Percentiles rank a stretch among this genome's conserved stretches.
Evolutionary conservation across 2,797 vertebrate species (phyloP).

Genomic region (Coracias cyanogaster): DNA sequence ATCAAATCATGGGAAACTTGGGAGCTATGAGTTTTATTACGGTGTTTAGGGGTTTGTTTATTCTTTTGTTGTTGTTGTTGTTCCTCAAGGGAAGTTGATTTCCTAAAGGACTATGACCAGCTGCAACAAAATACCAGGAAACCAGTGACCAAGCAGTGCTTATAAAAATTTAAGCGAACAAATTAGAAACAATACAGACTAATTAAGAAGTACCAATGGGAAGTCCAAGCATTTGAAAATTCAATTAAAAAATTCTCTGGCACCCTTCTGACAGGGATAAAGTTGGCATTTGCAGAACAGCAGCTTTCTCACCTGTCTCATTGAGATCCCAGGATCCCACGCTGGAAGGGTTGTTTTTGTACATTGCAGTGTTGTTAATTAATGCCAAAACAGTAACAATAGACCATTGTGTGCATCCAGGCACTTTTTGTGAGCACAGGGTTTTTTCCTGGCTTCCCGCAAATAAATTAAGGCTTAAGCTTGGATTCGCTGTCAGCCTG

Average conservation of each 20-base stretch:
- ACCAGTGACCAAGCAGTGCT: constrained; percentile 52
- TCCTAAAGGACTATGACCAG: constrained; percentile 61
- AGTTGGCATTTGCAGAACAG: constrained; percentile 55
- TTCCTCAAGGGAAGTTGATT: constrained; percentile 66
- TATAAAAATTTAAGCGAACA: constrained; percentile 51
- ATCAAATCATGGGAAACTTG: constrained; percentile 58
- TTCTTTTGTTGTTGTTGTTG: constrained; percentile 12
- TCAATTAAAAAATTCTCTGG: constrained; percentile 57
- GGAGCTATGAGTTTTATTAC: constrained; percentile 36
- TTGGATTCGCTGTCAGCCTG: neutral
- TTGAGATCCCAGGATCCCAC: constrained; percentile 9
- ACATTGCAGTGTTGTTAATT: constrained; percentile 24
- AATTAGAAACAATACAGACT: constrained; percentile 66
- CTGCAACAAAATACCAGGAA: constrained; percentile 77
- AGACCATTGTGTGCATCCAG: constrained; percentile 49
- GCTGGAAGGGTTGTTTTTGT: constrained; percentile 46
- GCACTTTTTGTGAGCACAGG: constrained; percentile 7
- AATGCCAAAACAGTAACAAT: constrained; percentile 48
- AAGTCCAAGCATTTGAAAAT: constrained; percentile 63
- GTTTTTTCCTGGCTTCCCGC: neutral
- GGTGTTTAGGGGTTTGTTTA: neutral
- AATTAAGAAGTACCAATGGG: constrained; percentile 60
- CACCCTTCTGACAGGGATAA: constrained; percentile 61
- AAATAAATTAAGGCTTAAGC: constrained; percentile 33
- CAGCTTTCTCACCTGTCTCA: constrained; percentile 69